These are phyloP conservation scores for Parotia lawesii DNA, from an alignment of 2,113 vertebrate genomes.

Conservation along the genomic window DNA sequence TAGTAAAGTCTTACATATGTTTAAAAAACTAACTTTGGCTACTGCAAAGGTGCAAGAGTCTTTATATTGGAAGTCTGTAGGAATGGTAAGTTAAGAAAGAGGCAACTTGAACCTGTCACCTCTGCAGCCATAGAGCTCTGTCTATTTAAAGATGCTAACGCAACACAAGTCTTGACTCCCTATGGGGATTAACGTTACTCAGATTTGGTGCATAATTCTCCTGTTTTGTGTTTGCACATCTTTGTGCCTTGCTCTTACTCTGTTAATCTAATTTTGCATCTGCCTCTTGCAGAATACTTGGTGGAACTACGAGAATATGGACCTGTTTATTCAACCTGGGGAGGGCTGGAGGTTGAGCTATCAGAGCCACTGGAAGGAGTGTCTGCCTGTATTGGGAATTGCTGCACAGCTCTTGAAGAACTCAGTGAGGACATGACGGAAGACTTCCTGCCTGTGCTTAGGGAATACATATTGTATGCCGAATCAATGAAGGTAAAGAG, in stretches of 20 bases:
- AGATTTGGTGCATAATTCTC: not conserved
- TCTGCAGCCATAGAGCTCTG: not conserved
- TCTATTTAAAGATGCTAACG: not conserved
- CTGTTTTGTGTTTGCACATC: not conserved
- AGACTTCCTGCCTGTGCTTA: conserved; percentile 91
- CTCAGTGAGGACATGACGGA: conserved; percentile 90
- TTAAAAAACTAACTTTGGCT: not conserved
- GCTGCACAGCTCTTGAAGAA: conserved; percentile 86
- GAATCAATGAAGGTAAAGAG: conserved; percentile 93
- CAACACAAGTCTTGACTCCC: not conserved
- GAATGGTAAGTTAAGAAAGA: not conserved
- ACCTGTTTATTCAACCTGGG: conserved; percentile 91
- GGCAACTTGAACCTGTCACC: not conserved
- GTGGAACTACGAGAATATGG: conserved; percentile 91
- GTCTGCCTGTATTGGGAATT: conserved; percentile 83
- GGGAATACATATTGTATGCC: conserved; percentile 91
- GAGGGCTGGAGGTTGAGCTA: conserved; percentile 81
- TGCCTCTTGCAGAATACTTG: conserved; percentile 81
- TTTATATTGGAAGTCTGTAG: not conserved
- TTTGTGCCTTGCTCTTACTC: not conserved
- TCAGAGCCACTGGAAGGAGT: conserved; percentile 87
- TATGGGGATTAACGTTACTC: not conserved
- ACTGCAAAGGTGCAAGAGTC: not conserved
- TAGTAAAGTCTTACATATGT: not conserved
- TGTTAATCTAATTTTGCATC: not conserved